These are phyloP conservation scores for Linyphia triangularis DNA, from an alignment of 2,888 invertebrate genomes.

Conservation along the genomic window DNA sequence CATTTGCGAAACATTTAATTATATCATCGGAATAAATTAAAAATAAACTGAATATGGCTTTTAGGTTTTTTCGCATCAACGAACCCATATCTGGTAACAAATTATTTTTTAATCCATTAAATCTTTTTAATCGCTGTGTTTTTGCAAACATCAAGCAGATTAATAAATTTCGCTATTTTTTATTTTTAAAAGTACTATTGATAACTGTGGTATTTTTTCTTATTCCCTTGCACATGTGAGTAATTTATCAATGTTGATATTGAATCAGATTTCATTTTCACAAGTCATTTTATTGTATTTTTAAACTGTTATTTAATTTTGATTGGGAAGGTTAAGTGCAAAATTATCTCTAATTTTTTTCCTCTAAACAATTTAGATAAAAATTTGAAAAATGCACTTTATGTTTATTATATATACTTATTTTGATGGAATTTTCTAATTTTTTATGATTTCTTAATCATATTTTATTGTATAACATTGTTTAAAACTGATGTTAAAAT, in stretches of 20 bases:
- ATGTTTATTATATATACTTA: too few relatives aligned
- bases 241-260: conserved; percentile 33
- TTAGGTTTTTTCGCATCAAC: background rate
- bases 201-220: conserved; percentile 36
- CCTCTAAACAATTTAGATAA: too few relatives aligned
- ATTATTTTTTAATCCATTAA: conserved; percentile 27
- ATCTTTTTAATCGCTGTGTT: conserved; percentile 10
- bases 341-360: too few relatives aligned
- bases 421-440: too few relatives aligned
- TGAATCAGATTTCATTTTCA: conserved; percentile 6
- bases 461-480: too few relatives aligned
- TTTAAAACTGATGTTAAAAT: too few relatives aligned
- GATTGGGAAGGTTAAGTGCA: too few relatives aligned
- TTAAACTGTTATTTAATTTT: too few relatives aligned
- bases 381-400: too few relatives aligned
- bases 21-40: background rate
- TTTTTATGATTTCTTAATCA: too few relatives aligned
- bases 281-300: too few relatives aligned
- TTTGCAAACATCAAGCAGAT: conserved; percentile 35
- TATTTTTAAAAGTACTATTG: background rate
- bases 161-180: background rate
- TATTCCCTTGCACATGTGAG: too few relatives aligned
- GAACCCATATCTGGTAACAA: conserved; percentile 1
- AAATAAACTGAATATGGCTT: background rate
- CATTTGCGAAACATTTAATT: background rate